Conservation (phyloP, 1,140 invertebrate species). For the Microplitis demolitor region DNA sequence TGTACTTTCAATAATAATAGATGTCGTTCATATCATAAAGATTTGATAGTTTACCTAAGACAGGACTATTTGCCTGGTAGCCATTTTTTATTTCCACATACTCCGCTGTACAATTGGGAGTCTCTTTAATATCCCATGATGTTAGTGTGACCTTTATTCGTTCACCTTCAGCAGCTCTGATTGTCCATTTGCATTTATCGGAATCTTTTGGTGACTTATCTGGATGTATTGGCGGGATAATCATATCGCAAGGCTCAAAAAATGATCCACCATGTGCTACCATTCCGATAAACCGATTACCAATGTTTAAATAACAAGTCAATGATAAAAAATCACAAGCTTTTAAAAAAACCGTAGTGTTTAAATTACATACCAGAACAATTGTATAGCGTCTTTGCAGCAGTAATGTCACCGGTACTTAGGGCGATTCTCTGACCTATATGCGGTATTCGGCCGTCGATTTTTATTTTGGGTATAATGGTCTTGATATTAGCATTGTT, state of each 20-base stretch:
- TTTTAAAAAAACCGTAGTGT: neutral
- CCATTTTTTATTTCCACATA: too few relatives aligned
- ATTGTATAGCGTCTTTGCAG: slow-evolving; percentile 95
- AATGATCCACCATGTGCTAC: slow-evolving; percentile 90
- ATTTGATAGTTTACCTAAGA: slow-evolving; percentile 65
- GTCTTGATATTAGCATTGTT: slow-evolving; percentile 95
- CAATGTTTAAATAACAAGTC: neutral
- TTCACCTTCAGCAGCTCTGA: slow-evolving; percentile 96
- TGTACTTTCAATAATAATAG: too few relatives aligned
- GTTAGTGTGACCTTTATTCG: slow-evolving; percentile 92
- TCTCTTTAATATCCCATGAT: slow-evolving; percentile 85
- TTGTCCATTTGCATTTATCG: slow-evolving; percentile 92
- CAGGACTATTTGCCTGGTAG: slow-evolving; percentile 86
- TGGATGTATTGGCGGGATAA: slow-evolving; percentile 76
- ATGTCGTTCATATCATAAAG: too few relatives aligned
- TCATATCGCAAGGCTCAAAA: slow-evolving; percentile 84
- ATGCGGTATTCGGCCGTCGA: slow-evolving; percentile 81
- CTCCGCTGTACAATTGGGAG: too few relatives aligned
- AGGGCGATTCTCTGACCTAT: slow-evolving; percentile 92
- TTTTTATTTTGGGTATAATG: slow-evolving; percentile 85
- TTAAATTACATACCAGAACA: slow-evolving; percentile 79
- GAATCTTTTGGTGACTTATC: slow-evolving; percentile 64
- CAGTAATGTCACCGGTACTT: slow-evolving; percentile 92
- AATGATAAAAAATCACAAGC: neutral
- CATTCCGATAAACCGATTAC: slow-evolving; percentile 27